Percentiles rank a stretch among this genome's conserved stretches.
phyloP scores from a whole-genome alignment of 2,113 vertebrate genomes.

The Otolemur garnettii region DNA sequence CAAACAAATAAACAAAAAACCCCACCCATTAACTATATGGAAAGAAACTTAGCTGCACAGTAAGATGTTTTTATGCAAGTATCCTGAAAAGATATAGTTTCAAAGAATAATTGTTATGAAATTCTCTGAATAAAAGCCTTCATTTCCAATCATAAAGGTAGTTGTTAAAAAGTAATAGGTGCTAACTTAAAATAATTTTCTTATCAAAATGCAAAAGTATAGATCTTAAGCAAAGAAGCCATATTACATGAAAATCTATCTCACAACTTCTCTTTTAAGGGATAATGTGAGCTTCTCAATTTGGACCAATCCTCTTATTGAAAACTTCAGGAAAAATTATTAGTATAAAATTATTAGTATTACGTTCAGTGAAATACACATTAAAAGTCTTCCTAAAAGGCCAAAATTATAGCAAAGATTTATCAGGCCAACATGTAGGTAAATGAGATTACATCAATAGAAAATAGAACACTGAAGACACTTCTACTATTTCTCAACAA shows the following conservation, averaged over 20 bases:
- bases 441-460: not conserved
- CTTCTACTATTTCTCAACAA: not conserved
- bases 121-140: not conserved
- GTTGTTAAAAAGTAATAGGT: not conserved
- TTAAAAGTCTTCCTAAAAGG: not conserved
- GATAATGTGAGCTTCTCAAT: not conserved
- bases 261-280: not conserved
- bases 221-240: not conserved
- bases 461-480: not conserved
- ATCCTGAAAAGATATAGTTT: not conserved
- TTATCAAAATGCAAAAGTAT: not conserved
- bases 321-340: not conserved
- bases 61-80: not conserved
- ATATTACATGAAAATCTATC: not conserved
- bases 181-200: not conserved
- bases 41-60: not conserved
- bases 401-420: not conserved
- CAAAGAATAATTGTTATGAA: not conserved
- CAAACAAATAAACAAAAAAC: not conserved
- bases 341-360: not conserved
- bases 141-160: not conserved
- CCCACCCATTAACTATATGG: not conserved
- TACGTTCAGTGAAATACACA: not conserved
- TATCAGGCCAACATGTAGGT: not conserved
- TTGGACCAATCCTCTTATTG: not conserved